These are phyloP conservation scores for Stegostoma tigrinum DNA, from an alignment of 2,113 vertebrate genomes.

Conservation along the genomic window DNA sequence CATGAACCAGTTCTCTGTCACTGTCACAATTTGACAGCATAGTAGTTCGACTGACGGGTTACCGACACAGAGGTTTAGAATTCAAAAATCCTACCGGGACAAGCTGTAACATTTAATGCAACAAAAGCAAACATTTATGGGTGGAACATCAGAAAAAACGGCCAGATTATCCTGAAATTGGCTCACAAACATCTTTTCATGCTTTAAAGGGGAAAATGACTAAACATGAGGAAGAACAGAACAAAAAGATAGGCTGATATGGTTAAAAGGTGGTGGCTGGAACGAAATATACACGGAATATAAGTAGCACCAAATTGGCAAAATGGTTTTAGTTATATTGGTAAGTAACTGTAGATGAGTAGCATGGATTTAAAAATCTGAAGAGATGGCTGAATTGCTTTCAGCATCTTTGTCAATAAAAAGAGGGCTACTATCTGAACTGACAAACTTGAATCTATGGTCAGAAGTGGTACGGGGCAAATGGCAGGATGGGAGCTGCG, in stretches of 20 bases:
- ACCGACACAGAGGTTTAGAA: background rate
- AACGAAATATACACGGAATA: too few relatives aligned
- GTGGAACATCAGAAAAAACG: background rate
- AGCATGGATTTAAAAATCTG: background rate
- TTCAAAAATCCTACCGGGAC: background rate
- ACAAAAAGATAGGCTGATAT: background rate
- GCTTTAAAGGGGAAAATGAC: background rate
- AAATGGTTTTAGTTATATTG: background rate
- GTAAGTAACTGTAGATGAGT: background rate
- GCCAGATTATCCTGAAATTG: background rate
- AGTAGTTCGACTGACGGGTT: background rate
- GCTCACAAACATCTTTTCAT: background rate
- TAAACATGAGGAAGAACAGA: background rate
- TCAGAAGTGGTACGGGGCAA: background rate
- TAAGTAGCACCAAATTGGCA: background rate
- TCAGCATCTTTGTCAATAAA: background rate
- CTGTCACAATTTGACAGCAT: background rate
- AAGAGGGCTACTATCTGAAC: background rate
- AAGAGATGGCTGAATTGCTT: background rate
- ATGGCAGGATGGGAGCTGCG: background rate
- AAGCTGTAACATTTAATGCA: constrained; percentile 7
- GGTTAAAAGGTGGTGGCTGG: background rate
- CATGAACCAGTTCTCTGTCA: background rate
- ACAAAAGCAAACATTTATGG: background rate
- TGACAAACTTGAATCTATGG: background rate